Evolutionary conservation across 2,797 vertebrate genomes (phyloP).

Genomic region (Molossus alvarezi): DNA sequence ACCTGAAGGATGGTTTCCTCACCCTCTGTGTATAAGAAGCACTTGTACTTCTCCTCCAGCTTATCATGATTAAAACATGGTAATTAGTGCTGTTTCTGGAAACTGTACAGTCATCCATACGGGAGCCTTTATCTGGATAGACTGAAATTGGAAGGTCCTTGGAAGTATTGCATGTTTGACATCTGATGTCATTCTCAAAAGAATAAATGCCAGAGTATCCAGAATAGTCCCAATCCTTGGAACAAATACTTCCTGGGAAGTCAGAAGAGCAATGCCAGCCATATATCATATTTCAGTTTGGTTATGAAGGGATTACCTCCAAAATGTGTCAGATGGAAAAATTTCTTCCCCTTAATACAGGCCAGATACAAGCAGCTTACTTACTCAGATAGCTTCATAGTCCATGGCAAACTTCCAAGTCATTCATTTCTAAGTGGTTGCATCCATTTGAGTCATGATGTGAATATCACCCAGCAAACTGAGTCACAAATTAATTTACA

Average conservation of each 20-base stretch:
- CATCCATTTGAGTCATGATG: slow-evolving; percentile 82
- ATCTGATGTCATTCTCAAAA: slow-evolving; percentile 76
- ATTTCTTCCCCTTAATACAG: slow-evolving; percentile 71
- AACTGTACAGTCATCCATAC: slow-evolving; percentile 46
- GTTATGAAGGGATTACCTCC: slow-evolving; percentile 75
- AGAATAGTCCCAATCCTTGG: slow-evolving; percentile 61
- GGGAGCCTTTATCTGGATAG: slow-evolving; percentile 65
- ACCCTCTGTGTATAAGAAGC: slow-evolving; percentile 41
- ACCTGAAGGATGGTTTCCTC: slow-evolving; percentile 31
- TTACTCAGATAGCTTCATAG: slow-evolving; percentile 68
- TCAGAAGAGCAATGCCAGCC: slow-evolving; percentile 54
- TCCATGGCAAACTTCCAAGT: slow-evolving; percentile 72
- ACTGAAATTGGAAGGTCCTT: slow-evolving; percentile 59
- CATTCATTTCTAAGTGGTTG: slow-evolving; percentile 80
- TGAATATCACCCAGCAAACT: slow-evolving; percentile 78
- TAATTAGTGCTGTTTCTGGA: slow-evolving; percentile 57
- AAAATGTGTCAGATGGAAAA: slow-evolving; percentile 78
- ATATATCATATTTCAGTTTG: slow-evolving; percentile 64
- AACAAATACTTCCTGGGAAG: slow-evolving; percentile 70
- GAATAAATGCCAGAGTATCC: slow-evolving; percentile 66
- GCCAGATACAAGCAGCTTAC: slow-evolving; percentile 74
- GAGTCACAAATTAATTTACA: slow-evolving; percentile 79
- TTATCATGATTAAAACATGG: slow-evolving; percentile 64
- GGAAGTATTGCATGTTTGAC: slow-evolving; percentile 69
- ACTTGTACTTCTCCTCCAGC: slow-evolving; percentile 29